phyloP scores from a whole-genome alignment of 2,797 vertebrate genomes.

The Lepilemur septentrionalis region DNA sequence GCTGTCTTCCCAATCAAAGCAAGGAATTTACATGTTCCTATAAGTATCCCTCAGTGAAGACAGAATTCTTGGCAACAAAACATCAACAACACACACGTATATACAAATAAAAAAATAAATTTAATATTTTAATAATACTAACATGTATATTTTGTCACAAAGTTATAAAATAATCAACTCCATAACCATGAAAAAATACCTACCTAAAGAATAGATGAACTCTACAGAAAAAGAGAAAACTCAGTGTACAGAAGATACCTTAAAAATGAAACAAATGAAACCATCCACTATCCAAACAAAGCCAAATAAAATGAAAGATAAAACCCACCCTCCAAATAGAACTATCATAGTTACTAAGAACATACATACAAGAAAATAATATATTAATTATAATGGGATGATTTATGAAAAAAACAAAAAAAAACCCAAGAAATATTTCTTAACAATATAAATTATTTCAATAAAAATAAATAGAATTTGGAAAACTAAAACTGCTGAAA shows the following conservation, averaged over 20 bases:
- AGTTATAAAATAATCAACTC: not conserved
- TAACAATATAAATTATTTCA: not conserved
- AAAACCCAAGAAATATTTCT: not conserved
- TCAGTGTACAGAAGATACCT: not conserved
- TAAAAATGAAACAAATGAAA: not conserved
- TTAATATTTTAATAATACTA: not conserved
- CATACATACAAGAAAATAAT: not conserved
- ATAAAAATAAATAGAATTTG: not conserved
- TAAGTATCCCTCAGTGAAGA: not conserved
- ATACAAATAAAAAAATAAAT: not conserved
- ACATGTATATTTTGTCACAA: not conserved
- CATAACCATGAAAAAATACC: not conserved
- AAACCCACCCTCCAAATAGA: not conserved
- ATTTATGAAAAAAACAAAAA: not conserved
- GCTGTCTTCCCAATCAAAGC: not conserved
- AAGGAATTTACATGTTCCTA: not conserved
- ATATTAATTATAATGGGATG: not conserved
- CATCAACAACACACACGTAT: not conserved
- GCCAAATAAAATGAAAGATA: not conserved
- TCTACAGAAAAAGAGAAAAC: not conserved
- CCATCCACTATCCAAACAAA: not conserved
- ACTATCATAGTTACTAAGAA: not conserved
- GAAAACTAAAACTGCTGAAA: not conserved
- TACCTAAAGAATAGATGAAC: not conserved
- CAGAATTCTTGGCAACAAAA: not conserved